Percentiles rank a stretch among this genome's conserved stretches.
These are phyloP conservation scores for Tetraneura akinire DNA, from an alignment of 1,140 invertebrate species.

Conservation along the genomic window DNA sequence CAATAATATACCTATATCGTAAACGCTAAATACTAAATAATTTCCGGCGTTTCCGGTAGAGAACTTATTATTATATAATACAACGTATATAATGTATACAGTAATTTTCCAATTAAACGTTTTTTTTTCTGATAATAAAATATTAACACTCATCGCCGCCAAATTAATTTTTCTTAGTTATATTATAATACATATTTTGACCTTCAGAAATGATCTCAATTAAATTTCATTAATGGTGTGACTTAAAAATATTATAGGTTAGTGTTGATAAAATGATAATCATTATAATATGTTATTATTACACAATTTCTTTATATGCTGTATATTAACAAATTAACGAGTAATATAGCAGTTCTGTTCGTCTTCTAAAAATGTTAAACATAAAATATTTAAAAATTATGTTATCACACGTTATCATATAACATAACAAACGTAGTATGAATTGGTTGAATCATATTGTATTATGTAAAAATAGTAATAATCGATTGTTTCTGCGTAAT, in stretches of 20 bases:
- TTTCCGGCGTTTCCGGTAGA: not conserved
- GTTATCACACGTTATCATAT: too few species aligned
- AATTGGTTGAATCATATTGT: too few species aligned
- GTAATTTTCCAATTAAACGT: conserved; percentile 29
- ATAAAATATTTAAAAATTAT: too few species aligned
- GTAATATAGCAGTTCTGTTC: too few species aligned
- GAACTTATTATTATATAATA: not conserved
- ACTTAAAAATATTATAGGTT: conserved; percentile 1
- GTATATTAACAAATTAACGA: conserved; percentile 21
- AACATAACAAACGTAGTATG: too few species aligned
- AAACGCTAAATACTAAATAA: not conserved
- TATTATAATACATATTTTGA: too few species aligned
- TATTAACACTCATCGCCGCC: conserved; percentile 1
- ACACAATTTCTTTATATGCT: too few species aligned
- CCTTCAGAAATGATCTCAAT: conserved; percentile 40
- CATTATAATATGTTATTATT: conserved; percentile 25
- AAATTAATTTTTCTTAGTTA: conserved; percentile 30
- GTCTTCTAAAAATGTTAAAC: too few species aligned
- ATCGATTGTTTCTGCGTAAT: too few species aligned
- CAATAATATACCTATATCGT: too few species aligned
- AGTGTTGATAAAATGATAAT: conserved; percentile 14
- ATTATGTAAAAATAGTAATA: too few species aligned
- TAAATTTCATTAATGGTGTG: conserved; percentile 16
- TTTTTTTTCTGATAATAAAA: conserved; percentile 37
- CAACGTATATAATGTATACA: not conserved